Evolutionary conservation across 2,888 invertebrate species (phyloP), one percentile per base, ranked within the genome.

Genomic region (Drosophila multiciliata): DNA sequence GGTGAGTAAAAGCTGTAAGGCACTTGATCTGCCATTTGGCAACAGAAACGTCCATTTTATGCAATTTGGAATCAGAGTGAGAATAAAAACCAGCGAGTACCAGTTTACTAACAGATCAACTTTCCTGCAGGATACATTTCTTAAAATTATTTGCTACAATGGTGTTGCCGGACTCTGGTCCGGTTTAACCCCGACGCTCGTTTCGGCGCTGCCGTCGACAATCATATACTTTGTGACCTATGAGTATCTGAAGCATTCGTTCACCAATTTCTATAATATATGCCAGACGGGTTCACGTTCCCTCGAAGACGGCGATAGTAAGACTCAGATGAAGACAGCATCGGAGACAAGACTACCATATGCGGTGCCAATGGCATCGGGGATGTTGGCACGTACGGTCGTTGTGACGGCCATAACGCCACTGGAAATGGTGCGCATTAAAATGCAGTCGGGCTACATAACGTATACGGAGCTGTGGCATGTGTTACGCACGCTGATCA

Each of bases 181-280:
- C 90, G 99, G 99, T 2, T 94, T 99, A 54, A 97, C 98, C 87
- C 99, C 99, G 1, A 99, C 99, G 3, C 94, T 99, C 91, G 95
- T 98, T 17, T 95, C 99, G 93, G 98, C 99, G 17, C 94, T 99
- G 73, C 99, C 99, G 52, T 97, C 98, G 58, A 99, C 99, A 49
- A 96, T 99, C 66, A 95, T 98, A 75, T 99, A 99, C 93, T 99
- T 99, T 94, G 97, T 99, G 11, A 95, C 97, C 23, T 99, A 99
- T 92, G 99, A 99, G 93, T 97, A 98, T 92, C 93, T 99, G 60
- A 93, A 96, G 85, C 93, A 95, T 82, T 94, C 93, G 87, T 96
- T 95, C 92, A 94, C 94, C 72, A 57, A 75, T 29, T 33, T 81
- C 32, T 71, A 82, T 59, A 32, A 67, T 57, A 55, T 63, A 1